A percentile compares a stretch with the other conserved stretches of the same genome.
phyloP scores from a whole-genome alignment of 1,140 invertebrate species.

The Cherax quadricarinatus region DNA sequence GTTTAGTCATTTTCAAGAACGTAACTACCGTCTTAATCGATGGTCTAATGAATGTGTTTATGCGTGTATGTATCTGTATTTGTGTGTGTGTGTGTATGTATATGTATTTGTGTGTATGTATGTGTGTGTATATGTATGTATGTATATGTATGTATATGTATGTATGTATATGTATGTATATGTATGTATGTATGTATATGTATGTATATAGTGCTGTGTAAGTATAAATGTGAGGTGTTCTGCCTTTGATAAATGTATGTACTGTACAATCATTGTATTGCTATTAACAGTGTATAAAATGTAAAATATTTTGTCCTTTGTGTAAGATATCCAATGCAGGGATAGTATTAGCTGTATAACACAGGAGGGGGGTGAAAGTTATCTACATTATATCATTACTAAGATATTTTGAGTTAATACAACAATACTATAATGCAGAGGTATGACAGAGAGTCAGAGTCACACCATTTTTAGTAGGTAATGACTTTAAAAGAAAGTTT shows the following conservation, averaged over 20 bases:
- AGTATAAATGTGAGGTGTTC: too few relatives aligned
- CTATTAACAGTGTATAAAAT: not conserved
- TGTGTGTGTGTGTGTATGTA: too few relatives aligned
- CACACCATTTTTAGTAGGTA: not conserved
- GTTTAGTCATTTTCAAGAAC: too few relatives aligned
- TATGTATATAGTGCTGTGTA: too few relatives aligned
- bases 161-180: too few relatives aligned
- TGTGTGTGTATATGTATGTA: too few relatives aligned
- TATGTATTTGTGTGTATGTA: too few relatives aligned
- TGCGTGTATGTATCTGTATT: too few relatives aligned
- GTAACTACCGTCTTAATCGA: too few relatives aligned
- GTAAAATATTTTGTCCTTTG: not conserved
- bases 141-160: too few relatives aligned
- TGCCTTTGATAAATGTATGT: not conserved
- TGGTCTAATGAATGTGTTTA: too few relatives aligned
- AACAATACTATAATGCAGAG: not conserved
- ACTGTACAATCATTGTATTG: not conserved
- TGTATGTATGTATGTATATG: too few relatives aligned
- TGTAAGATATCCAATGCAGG: constrained; percentile 14
- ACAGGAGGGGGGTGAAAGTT: not conserved
- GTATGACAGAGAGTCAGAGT: not conserved
- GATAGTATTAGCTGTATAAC: not conserved
- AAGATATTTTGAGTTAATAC: not conserved
- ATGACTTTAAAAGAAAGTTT: not conserved
- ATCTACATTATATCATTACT: not conserved